phyloP scores from a whole-genome alignment of 1,140 invertebrate species.

The Pachypsylla venusta region DNA sequence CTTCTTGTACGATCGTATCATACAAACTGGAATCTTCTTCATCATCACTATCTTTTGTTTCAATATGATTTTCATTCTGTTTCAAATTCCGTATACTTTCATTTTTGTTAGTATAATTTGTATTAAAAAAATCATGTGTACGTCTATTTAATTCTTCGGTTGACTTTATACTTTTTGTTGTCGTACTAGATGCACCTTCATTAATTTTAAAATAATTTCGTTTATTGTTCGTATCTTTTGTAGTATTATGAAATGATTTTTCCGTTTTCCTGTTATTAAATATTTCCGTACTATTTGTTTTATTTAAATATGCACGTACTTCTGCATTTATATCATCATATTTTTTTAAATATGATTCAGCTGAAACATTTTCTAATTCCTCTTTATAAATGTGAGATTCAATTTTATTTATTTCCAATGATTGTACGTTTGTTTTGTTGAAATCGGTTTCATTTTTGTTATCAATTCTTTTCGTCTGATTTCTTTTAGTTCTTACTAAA shows the following conservation, averaged over 20 bases:
- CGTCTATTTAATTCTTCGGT: background rate
- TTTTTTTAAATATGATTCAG: slow-evolving; percentile 9
- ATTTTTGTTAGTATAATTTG: too few relatives aligned
- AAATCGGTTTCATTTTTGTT: slow-evolving; percentile 2
- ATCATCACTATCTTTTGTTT: slow-evolving; percentile 19
- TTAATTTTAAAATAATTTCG: background rate
- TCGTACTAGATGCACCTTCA: background rate
- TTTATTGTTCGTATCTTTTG: background rate
- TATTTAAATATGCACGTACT: background rate
- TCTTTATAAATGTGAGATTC: background rate
- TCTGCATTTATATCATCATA: background rate
- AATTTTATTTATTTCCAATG: background rate
- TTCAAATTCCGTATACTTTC: too few relatives aligned
- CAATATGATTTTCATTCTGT: too few relatives aligned
- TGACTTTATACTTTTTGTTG: background rate
- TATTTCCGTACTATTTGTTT: background rate
- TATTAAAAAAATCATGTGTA: too few relatives aligned
- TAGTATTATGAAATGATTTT: background rate
- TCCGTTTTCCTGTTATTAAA: too few relatives aligned
- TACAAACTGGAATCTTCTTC: slow-evolving; percentile 27
- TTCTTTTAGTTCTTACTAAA: slow-evolving; percentile 17
- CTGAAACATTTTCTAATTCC: background rate
- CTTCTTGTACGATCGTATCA: slow-evolving; percentile 25
- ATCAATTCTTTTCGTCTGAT: slow-evolving; percentile 15
- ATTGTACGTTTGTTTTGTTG: slow-evolving; percentile 16